Evolutionary conservation across 2,888 invertebrate genomes (phyloP).

Genomic region (Strigamia maritima): DNA sequence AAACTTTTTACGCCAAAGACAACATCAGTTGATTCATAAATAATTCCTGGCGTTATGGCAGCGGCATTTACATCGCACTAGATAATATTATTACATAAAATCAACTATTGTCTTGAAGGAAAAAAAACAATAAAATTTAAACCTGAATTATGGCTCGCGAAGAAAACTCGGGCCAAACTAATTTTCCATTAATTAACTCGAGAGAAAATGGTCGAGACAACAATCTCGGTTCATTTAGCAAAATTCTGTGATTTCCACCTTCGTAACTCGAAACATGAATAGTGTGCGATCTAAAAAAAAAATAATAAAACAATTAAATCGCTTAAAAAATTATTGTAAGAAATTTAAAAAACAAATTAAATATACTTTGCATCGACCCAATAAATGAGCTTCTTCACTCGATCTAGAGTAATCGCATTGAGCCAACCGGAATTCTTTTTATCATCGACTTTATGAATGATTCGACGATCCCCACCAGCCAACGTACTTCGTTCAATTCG

Average conservation of each 20-base stretch:
- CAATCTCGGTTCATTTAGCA: neutral
- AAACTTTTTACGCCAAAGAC: neutral
- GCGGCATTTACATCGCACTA: neutral
- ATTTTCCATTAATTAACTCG: neutral
- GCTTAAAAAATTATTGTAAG: neutral
- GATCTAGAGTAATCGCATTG: slow-evolving; percentile 25
- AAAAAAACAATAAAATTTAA: neutral
- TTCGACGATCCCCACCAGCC: neutral
- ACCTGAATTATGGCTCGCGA: slow-evolving; percentile 2
- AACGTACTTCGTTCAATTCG: slow-evolving; percentile 7
- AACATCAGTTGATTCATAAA: neutral
- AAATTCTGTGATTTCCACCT: neutral
- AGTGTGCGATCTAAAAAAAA: neutral
- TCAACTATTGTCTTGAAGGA: no score
- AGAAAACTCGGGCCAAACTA: neutral
- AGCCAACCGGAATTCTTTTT: neutral
- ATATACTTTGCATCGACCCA: slow-evolving; percentile 35
- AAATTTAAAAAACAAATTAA: neutral
- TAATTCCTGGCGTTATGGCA: neutral
- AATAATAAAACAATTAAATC: neutral
- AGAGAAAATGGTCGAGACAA: neutral
- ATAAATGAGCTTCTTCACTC: neutral
- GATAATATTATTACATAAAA: neutral
- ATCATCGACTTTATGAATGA: neutral
- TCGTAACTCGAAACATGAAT: neutral